These are phyloP conservation scores for Leptopterna dolabrata DNA, from an alignment of 2,888 invertebrate genomes.

Conservation along the genomic window DNA sequence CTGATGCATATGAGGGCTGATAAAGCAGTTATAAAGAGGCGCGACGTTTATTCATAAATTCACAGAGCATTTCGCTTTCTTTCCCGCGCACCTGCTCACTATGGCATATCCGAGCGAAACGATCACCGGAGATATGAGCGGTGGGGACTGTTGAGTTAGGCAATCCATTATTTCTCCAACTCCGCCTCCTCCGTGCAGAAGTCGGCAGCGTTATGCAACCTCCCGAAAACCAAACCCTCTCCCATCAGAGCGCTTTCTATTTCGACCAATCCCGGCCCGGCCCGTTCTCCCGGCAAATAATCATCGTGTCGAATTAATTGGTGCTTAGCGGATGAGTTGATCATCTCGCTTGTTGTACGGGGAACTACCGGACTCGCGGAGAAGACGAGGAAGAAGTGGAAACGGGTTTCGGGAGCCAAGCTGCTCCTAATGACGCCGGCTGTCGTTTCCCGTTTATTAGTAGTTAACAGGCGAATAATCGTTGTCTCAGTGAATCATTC, in stretches of 20 bases:
- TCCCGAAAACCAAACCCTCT: slow-evolving; percentile 24
- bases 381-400: not conserved
- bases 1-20: too few relatives aligned
- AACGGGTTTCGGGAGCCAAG: not conserved
- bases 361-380: not conserved
- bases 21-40: too few relatives aligned
- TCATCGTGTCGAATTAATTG: not conserved
- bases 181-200: slow-evolving; percentile 14
- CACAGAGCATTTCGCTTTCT: not conserved
- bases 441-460: too few relatives aligned
- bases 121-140: slow-evolving; percentile 2
- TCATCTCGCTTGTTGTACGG: not conserved
- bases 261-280: not conserved
- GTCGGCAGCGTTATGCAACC: not conserved
- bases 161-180: slow-evolving; percentile 46
- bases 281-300: not conserved
- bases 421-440: not conserved
- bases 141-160: slow-evolving; percentile 18
- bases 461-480: not conserved
- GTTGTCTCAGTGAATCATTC: not conserved
- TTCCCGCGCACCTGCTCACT: not conserved
- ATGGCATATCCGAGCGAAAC: not conserved
- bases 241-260: slow-evolving; percentile 24
- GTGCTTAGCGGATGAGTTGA: not conserved
- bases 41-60: not conserved